phyloP scores from a whole-genome alignment of 2,113 vertebrate species.

The Seriola dumerili region DNA sequence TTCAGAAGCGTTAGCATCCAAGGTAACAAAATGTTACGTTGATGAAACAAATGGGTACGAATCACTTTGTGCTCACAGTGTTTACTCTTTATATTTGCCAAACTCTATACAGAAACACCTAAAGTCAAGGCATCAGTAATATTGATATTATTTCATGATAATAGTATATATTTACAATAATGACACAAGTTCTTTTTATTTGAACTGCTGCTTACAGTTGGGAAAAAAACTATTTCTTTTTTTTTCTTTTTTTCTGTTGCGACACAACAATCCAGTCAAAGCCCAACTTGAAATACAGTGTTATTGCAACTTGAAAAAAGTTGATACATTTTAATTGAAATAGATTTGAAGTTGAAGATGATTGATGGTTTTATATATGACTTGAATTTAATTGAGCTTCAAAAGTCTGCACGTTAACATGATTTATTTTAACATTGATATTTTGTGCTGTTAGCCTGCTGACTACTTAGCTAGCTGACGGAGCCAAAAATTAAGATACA shows the following conservation, averaged over 20 bases:
- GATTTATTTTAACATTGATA: not conserved
- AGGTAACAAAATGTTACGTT: not conserved
- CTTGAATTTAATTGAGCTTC: not conserved
- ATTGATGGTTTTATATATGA: not conserved
- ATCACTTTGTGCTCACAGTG: not conserved
- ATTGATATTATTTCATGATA: not conserved
- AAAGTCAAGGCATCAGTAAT: not conserved
- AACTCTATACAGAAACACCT: not conserved
- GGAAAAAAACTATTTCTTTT: no score
- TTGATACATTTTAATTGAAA: not conserved
- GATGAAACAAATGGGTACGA: not conserved
- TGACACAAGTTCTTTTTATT: not conserved
- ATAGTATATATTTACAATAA: not conserved
- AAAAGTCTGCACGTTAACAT: not conserved
- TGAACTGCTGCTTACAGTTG: not conserved
- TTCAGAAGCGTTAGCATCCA: not conserved
- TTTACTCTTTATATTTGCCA: not conserved
- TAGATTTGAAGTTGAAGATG: not conserved
- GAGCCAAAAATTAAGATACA: conserved; percentile 11
- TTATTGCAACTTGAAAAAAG: not conserved
- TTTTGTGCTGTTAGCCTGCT: conserved; percentile 2
- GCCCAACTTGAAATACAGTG: not conserved
- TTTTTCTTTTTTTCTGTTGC: not conserved
- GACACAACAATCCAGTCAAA: not conserved
- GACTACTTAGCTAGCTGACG: not conserved